phyloP scores from a whole-genome alignment of 2,888 invertebrate genomes.

The Cremastinae sp. region DNA sequence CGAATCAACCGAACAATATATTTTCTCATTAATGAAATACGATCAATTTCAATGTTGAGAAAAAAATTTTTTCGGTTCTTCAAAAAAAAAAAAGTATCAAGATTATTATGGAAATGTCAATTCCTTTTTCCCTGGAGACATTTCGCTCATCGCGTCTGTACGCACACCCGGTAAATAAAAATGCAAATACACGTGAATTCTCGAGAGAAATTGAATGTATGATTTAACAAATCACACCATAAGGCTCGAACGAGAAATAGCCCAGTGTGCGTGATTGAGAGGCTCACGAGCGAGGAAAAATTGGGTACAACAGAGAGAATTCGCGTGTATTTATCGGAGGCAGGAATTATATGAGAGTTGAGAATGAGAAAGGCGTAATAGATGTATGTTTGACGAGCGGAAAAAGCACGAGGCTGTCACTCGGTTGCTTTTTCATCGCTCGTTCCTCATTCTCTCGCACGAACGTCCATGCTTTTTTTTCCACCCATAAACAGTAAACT shows the following conservation, averaged over 20 bases:
- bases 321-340: slow-evolving; percentile 20
- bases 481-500: neutral
- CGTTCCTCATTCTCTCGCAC: neutral
- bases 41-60: no score
- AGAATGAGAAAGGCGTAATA: slow-evolving; percentile 23
- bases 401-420: no score
- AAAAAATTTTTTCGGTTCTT: no score
- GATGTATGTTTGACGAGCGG: no score
- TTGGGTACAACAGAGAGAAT: slow-evolving; percentile 1
- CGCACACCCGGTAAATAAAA: neutral
- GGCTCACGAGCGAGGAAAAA: slow-evolving; percentile 47
- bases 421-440: neutral
- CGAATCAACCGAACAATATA: no score
- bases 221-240: slow-evolving; percentile 75
- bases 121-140: no score
- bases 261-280: slow-evolving; percentile 33
- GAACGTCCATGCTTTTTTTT: neutral
- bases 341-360: slow-evolving; percentile 3
- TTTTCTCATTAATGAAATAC: no score
- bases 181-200: slow-evolving; percentile 43
- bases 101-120: no score
- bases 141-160: no score
- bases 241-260: slow-evolving; percentile 65
- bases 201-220: slow-evolving; percentile 72
- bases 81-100: no score